Evolutionary conservation across 1,140 invertebrate species (phyloP).

Genomic region (Caenorhabditis remanei): DNA sequence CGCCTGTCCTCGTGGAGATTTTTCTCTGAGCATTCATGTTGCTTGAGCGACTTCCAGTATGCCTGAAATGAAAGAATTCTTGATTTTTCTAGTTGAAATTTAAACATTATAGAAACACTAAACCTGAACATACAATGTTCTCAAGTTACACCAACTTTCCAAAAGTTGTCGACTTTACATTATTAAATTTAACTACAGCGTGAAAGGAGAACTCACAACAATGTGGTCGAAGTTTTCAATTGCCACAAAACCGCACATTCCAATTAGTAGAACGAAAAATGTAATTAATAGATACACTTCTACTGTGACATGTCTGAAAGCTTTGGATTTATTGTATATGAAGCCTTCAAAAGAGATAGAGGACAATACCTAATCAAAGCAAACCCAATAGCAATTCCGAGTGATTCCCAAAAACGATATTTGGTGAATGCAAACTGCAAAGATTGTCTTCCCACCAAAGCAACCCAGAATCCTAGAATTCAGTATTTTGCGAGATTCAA

Average conservation of each 20-base stretch:
- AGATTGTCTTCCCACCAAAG: slow-evolving; percentile 87
- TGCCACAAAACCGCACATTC: slow-evolving; percentile 82
- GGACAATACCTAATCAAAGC: not conserved
- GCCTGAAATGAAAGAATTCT: not conserved
- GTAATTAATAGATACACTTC: slow-evolving; percentile 91
- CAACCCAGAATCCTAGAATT: slow-evolving; percentile 87
- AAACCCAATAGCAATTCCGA: slow-evolving; percentile 88
- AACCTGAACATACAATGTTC: not conserved
- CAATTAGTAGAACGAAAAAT: slow-evolving; percentile 85
- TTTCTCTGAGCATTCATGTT: too few relatives aligned
- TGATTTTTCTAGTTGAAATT: not conserved
- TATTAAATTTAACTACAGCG: not conserved
- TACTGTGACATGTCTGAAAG: slow-evolving; percentile 89
- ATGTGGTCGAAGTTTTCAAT: slow-evolving; percentile 59
- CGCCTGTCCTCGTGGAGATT: too few relatives aligned
- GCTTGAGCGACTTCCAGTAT: not conserved
- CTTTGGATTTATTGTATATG: slow-evolving; percentile 82
- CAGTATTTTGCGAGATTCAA: not conserved
- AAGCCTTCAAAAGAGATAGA: not conserved
- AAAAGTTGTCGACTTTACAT: too few relatives aligned
- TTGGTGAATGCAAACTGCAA: slow-evolving; percentile 96
- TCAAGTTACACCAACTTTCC: not conserved
- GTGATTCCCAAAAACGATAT: slow-evolving; percentile 92
- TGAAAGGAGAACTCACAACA: not conserved
- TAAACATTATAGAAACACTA: not conserved